A percentile compares a stretch with the other conserved stretches of the same genome.
phyloP scores from a whole-genome alignment of 2,113 vertebrate species.

The Castor canadensis region DNA sequence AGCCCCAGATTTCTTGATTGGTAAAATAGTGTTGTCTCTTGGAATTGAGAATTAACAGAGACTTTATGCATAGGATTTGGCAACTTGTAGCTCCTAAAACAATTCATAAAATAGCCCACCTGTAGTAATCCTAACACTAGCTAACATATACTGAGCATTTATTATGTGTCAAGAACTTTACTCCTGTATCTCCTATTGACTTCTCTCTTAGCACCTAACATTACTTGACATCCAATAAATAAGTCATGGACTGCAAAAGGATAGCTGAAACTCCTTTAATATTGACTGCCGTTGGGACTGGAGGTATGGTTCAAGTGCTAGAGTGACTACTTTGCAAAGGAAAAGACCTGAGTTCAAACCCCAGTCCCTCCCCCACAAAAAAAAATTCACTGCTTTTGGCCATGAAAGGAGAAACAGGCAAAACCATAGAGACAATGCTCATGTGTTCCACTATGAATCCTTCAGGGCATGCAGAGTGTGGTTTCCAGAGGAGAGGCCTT shows the following conservation, averaged over 20 bases:
- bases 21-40: background rate
- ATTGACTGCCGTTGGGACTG: too few species aligned
- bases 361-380: too few species aligned
- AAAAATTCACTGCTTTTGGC: too few species aligned
- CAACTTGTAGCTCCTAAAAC: background rate
- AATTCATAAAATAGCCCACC: background rate
- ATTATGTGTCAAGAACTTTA: background rate
- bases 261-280: background rate
- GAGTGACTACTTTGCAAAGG: too few species aligned
- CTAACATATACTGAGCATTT: background rate
- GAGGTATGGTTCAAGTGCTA: too few species aligned
- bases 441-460: background rate
- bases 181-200: background rate
- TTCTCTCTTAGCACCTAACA: background rate
- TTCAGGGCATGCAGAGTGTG: accelerated
- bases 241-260: background rate
- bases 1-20: background rate
- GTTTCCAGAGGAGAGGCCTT: background rate
- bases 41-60: background rate
- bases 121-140: background rate
- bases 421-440: background rate
- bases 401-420: background rate
- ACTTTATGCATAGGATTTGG: background rate
- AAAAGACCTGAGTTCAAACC: too few species aligned
- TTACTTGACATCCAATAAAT: background rate